phyloP scores from a whole-genome alignment of 2,888 invertebrate species.

The Slavum lentiscoides region DNA sequence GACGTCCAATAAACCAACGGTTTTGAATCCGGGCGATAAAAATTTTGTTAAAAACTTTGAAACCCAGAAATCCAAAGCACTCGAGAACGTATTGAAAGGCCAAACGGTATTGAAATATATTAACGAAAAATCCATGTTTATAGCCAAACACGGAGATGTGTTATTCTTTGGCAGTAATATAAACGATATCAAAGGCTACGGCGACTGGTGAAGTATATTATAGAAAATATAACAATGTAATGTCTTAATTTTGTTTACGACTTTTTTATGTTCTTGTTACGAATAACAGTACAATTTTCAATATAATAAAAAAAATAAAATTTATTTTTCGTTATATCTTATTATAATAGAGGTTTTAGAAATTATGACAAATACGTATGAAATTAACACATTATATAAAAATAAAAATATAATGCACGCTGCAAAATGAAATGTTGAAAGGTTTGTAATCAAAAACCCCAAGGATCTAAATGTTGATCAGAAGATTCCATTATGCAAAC shows the following conservation, averaged over 20 bases:
- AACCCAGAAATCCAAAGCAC: constrained; percentile 18
- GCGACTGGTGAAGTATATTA: constrained; percentile 33
- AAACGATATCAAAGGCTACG: constrained; percentile 48
- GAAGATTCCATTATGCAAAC: constrained; percentile 63
- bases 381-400: neutral
- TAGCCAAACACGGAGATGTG: constrained; percentile 35
- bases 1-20: neutral
- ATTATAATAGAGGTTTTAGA: too few species aligned
- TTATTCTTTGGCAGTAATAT: constrained; percentile 48
- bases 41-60: constrained; percentile 35
- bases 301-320: constrained; percentile 5
- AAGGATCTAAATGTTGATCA: constrained; percentile 79
- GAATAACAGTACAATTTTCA: constrained; percentile 2
- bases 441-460: constrained; percentile 65
- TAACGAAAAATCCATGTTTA: constrained; percentile 41
- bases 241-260: constrained; percentile 11
- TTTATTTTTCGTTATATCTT: neutral
- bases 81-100: neutral
- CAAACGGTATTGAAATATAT: constrained; percentile 11
- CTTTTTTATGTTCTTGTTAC: neutral
- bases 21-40: constrained; percentile 13
- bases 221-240: neutral
- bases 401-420: neutral
- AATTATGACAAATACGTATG: neutral
- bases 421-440: too few species aligned